Percentiles rank a stretch among this genome's conserved stretches.
Evolutionary conservation across 2,113 vertebrate genomes (phyloP).

Genomic region (Dryoscopus gambensis): DNA sequence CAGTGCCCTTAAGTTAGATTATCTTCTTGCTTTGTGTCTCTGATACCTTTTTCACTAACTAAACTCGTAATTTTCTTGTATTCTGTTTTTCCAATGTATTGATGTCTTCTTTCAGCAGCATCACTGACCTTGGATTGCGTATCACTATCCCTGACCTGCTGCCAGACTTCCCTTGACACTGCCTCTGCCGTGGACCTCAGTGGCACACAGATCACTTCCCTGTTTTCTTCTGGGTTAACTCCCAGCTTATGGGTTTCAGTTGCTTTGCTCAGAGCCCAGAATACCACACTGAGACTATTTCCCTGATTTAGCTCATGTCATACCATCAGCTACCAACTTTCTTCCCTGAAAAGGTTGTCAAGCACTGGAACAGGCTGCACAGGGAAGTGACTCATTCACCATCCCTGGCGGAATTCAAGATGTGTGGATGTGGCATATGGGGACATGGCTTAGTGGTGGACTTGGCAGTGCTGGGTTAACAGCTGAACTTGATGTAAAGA

Average conservation of each 20-base stretch:
- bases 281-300: not conserved
- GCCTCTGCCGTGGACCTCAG: not conserved
- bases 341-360: not conserved
- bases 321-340: not conserved
- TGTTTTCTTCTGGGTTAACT: not conserved
- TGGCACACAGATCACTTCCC: not conserved
- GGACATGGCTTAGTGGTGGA: not conserved
- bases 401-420: not conserved
- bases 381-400: not conserved
- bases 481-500: not conserved
- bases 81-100: not conserved
- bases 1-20: not conserved
- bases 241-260: not conserved
- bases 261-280: not conserved
- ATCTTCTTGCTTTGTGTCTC: not conserved
- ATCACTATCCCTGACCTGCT: not conserved
- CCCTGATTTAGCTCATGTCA: not conserved
- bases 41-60: not conserved
- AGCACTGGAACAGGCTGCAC: not conserved
- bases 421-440: not conserved
- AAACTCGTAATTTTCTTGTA: not conserved
- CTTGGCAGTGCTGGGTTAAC: not conserved
- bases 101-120: not conserved
- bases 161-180: not conserved
- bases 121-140: not conserved